Percentiles rank a stretch among this genome's conserved stretches.
phyloP scores from a whole-genome alignment of 2,113 vertebrate genomes.

The Charina bottae region DNA sequence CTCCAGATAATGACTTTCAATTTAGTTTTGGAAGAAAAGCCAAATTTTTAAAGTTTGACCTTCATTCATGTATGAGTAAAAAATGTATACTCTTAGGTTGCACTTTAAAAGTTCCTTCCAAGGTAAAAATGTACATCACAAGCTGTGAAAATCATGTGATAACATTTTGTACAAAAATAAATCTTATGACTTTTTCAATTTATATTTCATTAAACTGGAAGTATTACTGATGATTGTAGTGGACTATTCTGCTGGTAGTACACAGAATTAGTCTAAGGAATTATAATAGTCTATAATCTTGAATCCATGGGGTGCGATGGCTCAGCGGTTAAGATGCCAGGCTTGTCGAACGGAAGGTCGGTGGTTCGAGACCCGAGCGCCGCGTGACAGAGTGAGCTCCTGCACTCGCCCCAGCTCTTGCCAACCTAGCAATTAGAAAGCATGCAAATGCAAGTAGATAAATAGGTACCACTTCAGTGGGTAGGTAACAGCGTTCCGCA shows the following conservation, averaged over 20 bases:
- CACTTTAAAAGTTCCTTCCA: conserved; percentile 37
- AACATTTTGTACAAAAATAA: conserved; percentile 49
- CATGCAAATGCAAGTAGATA: no score
- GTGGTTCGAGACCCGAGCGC: no score
- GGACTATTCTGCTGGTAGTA: neutral
- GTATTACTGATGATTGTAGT: neutral
- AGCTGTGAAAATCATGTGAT: conserved; percentile 45
- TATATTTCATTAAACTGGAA: neutral
- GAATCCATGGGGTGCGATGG: no score
- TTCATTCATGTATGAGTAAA: conserved; percentile 18
- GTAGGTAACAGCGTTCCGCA: no score
- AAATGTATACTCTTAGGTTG: conserved; percentile 38
- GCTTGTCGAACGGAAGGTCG: no score
- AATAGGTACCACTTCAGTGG: no score
- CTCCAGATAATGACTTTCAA: neutral
- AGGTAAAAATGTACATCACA: conserved; percentile 35
- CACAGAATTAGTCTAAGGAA: neutral
- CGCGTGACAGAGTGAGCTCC: no score
- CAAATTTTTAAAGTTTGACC: conserved; percentile 14
- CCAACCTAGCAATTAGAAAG: no score
- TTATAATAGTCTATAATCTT: neutral
- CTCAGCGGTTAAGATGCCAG: no score
- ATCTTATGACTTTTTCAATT: conserved; percentile 35
- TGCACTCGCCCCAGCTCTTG: no score
- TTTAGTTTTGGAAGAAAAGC: neutral